A percentile compares a stretch with the other conserved stretches of the same genome.
Evolutionary conservation across 1,140 invertebrate genomes (phyloP).

Genomic region (Holcopasites calliopsidis): DNA sequence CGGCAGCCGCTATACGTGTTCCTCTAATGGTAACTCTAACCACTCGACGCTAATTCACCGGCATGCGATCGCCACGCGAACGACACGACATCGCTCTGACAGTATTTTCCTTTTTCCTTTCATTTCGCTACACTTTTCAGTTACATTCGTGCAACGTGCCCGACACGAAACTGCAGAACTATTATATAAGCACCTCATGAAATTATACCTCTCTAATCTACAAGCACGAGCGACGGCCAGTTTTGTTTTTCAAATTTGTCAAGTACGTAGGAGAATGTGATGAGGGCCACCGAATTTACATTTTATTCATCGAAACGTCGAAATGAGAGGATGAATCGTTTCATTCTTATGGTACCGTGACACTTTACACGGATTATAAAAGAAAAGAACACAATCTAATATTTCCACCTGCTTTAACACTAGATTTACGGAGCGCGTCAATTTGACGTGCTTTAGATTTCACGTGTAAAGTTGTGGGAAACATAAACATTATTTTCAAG

Average conservation of each 20-base stretch:
- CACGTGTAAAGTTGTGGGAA: too few species aligned
- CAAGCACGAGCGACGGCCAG: neutral
- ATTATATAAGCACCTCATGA: neutral
- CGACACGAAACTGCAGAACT: slow-evolving; percentile 45
- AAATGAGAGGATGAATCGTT: too few species aligned
- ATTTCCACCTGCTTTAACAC: too few species aligned
- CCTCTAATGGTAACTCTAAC: slow-evolving; percentile 68
- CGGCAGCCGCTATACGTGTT: slow-evolving; percentile 62
- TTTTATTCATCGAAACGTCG: neutral
- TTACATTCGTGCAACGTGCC: slow-evolving; percentile 38
- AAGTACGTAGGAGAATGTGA: too few species aligned
- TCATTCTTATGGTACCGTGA: too few species aligned
- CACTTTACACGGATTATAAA: too few species aligned
- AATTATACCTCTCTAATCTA: slow-evolving; percentile 7
- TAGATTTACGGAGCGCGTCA: too few species aligned
- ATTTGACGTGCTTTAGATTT: too few species aligned
- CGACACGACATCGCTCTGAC: slow-evolving; percentile 68
- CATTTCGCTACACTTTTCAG: slow-evolving; percentile 36
- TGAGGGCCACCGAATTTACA: neutral
- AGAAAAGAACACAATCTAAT: too few species aligned
- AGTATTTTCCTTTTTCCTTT: slow-evolving; percentile 24
- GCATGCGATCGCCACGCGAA: slow-evolving; percentile 76
- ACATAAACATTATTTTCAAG: too few species aligned
- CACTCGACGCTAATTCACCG: slow-evolving; percentile 74
- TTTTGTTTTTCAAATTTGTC: too few species aligned